phyloP scores from a whole-genome alignment of 2,113 vertebrate species.

The Petrocephalus microphthalmus region DNA sequence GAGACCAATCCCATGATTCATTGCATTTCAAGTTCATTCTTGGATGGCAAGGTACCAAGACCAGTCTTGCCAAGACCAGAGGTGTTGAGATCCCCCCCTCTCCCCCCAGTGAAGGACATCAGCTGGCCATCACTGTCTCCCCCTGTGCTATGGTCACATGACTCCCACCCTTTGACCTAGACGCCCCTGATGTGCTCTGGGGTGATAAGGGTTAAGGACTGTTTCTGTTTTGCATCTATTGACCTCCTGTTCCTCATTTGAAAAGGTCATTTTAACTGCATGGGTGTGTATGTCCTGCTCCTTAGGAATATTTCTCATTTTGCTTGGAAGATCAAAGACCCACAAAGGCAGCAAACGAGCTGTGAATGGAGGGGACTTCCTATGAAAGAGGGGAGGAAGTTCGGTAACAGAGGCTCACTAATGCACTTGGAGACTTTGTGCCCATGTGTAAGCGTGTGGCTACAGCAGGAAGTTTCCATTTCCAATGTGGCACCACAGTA shows the following conservation, averaged over 20 bases:
- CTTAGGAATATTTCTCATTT: conserved; percentile 18
- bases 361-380: conserved; percentile 14
- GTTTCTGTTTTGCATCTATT: conserved; percentile 37
- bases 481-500: neutral
- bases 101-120: neutral
- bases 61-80: too few relatives aligned
- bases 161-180: conserved; percentile 22
- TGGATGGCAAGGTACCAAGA: too few relatives aligned
- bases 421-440: conserved; percentile 8
- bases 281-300: neutral
- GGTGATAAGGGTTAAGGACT: conserved; percentile 32
- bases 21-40: too few relatives aligned
- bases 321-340: conserved; percentile 26
- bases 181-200: conserved; percentile 11
- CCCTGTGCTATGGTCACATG: neutral
- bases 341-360: conserved; percentile 19
- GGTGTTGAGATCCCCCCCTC: neutral
- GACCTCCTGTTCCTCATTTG: conserved; percentile 21
- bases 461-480: neutral
- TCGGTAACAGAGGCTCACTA: neutral
- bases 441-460: neutral
- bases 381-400: neutral
- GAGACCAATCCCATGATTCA: too few relatives aligned
- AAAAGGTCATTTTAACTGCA: conserved; percentile 31
- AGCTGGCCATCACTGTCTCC: neutral